Base-by-base conservation (phyloP, 2,888 invertebrate genomes). In the Pegoplata infirma region DNA sequence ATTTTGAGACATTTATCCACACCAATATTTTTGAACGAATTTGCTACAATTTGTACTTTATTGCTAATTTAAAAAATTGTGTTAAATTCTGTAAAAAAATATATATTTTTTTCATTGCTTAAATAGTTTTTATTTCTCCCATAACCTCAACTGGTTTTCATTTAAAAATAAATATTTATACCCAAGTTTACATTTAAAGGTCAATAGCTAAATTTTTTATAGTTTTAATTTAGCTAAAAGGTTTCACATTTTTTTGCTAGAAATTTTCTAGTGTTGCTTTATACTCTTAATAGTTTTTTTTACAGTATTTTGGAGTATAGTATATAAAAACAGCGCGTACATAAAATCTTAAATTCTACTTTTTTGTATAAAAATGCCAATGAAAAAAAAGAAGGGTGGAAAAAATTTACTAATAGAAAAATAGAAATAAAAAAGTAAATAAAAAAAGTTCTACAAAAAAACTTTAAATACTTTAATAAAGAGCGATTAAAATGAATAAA, bases 201-300 rank as follows among this genome's bases (percentile, higher is more conserved):
- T 76, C 68, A 75, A 75, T 63, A 75, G 44, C 68, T 63, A 75
- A 68, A 63, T 63, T 55, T 69, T 69, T 76, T 76, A 76, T 69
- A 64, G 68, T 69, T 76, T 76, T 76, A 76, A 76, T 69, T 76
- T 76, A 17, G 68, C 75, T 76, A 76, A 76, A 76, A 74, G 74
- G 46, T 68, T 68, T 68, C 32, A n/a, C n/a, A 17, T 58, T 68
- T 63, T 25, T 6, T 28, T 32, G 8, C n/a, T 55, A n/a, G 0
- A 51, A 14, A 23, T 51, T 46, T 58, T 3, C 32, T 21, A 55
- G 28, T 5, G 14, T 14, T 55, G 19, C 36, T 40, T 5, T 40
- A n/a, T 36, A 40, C 10, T n/a, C 36, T 55, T 66, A 28, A 17
- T 1, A 63, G 51, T n/a, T 53, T 46, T 16, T 12, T 32, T 16